phyloP scores from a whole-genome alignment of 2,797 vertebrate genomes.

The Danio kyathit region DNA sequence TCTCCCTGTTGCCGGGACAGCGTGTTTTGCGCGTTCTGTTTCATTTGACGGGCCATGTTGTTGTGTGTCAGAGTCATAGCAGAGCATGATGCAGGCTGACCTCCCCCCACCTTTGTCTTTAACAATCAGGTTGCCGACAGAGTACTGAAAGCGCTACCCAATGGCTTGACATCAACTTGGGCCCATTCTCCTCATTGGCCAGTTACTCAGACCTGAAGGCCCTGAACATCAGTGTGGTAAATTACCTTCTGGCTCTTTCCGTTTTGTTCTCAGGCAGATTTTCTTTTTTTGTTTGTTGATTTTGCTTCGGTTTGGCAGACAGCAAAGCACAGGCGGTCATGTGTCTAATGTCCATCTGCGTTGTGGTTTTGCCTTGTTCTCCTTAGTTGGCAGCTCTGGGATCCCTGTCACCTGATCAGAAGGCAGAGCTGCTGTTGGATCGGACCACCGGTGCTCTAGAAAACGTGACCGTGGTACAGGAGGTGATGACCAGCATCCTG shows the following conservation, averaged over 20 bases:
- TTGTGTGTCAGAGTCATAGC: background rate
- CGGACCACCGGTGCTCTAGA: conserved; percentile 47
- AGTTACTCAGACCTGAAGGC: background rate
- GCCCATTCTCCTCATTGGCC: background rate
- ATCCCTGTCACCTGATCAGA: conserved; percentile 60
- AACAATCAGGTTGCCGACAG: conserved; percentile 56
- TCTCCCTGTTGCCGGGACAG: background rate
- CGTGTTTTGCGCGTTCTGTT: background rate
- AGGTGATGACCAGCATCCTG: conserved; percentile 47
- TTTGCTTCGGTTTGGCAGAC: background rate
- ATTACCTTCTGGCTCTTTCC: too few species aligned
- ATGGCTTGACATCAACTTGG: conserved; percentile 16
- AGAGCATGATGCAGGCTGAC: background rate
- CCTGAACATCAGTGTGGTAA: conserved; percentile 32
- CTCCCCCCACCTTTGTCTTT: background rate
- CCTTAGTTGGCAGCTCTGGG: conserved; percentile 51
- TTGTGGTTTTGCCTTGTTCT: background rate
- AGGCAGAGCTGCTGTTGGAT: conserved; percentile 66
- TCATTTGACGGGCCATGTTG: background rate
- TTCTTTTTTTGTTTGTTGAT: conserved; percentile 2
- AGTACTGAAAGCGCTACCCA: conserved; percentile 40
- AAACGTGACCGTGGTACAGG: conserved; percentile 59
- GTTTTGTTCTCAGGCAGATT: background rate
- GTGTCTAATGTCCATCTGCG: background rate
- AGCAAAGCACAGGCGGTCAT: conserved; percentile 53